Evolutionary conservation across 2,113 vertebrate species (phyloP).

Genomic region (Neofelis nebulosa): DNA sequence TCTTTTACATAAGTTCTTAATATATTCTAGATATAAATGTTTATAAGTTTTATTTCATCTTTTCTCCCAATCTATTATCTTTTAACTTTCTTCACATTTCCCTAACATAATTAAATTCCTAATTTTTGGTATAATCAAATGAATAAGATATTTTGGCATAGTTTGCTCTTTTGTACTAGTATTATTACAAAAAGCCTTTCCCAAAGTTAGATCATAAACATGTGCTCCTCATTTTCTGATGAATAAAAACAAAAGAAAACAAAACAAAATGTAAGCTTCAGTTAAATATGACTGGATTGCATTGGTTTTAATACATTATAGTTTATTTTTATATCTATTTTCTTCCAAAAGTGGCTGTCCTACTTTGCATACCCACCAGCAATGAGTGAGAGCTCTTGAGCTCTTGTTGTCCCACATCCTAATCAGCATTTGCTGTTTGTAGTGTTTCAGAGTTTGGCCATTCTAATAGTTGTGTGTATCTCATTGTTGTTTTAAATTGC

Average conservation of each 20-base stretch:
- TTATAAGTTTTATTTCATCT: background rate
- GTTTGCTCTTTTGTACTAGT: background rate
- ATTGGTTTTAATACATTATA: background rate
- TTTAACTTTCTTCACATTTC: background rate
- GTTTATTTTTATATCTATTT: background rate
- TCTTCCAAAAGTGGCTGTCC: background rate
- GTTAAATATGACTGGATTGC: background rate
- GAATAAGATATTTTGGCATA: background rate
- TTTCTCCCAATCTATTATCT: background rate
- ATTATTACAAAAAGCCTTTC: background rate
- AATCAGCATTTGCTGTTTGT: background rate
- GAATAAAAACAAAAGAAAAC: background rate
- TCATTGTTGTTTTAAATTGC: background rate
- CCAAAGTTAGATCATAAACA: background rate
- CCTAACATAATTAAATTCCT: background rate
- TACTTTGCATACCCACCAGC: background rate
- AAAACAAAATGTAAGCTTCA: background rate
- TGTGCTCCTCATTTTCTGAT: background rate
- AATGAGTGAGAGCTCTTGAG: background rate
- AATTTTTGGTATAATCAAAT: background rate
- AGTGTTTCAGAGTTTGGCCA: background rate
- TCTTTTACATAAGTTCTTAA: background rate
- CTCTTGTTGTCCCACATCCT: background rate
- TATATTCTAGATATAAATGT: background rate
- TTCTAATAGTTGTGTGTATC: too few species aligned